phyloP scores from a whole-genome alignment of 2,888 invertebrate genomes.

The Chouioia cunea region DNA sequence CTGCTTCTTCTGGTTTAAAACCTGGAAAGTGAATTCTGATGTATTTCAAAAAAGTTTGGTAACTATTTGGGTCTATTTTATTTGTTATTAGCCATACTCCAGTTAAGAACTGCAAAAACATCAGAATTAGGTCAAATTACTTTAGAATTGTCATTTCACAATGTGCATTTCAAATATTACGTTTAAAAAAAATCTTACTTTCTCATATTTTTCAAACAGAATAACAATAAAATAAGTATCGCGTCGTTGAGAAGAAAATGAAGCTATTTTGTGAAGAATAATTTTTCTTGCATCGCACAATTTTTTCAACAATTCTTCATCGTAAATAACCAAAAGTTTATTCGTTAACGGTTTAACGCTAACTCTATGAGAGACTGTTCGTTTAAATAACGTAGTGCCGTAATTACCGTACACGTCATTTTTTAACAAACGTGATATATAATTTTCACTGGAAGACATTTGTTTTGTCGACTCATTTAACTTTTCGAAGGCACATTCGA shows the following conservation, averaged over 20 bases:
- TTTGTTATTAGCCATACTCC: conserved; percentile 6
- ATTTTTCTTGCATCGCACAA: conserved; percentile 15
- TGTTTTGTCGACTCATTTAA: too few relatives aligned
- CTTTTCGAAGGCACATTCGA: too few relatives aligned
- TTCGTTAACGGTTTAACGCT: background rate
- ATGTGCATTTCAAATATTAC: too few relatives aligned
- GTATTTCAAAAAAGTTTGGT: conserved; percentile 4
- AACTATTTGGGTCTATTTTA: conserved; percentile 1
- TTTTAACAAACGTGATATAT: too few relatives aligned
- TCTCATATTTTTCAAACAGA: conserved; percentile 24
- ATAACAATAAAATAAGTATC: conserved; percentile 6
- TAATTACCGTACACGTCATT: too few relatives aligned
- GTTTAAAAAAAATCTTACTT: background rate
- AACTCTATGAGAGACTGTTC: too few relatives aligned
- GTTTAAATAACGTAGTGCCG: too few relatives aligned
- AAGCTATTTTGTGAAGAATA: conserved; percentile 12
- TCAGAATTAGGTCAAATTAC: background rate
- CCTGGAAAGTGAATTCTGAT: conserved; percentile 5
- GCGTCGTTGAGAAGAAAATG: conserved; percentile 1
- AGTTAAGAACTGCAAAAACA: background rate
- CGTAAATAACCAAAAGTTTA: conserved; percentile 5
- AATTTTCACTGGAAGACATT: too few relatives aligned
- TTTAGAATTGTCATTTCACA: background rate
- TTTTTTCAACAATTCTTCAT: conserved; percentile 6
- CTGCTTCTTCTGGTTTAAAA: conserved; percentile 14